A percentile compares a stretch with the other conserved stretches of the same genome.
Evolutionary conservation across 2,888 invertebrate genomes (phyloP).

Genomic region (Glaucopsyche alexis): DNA sequence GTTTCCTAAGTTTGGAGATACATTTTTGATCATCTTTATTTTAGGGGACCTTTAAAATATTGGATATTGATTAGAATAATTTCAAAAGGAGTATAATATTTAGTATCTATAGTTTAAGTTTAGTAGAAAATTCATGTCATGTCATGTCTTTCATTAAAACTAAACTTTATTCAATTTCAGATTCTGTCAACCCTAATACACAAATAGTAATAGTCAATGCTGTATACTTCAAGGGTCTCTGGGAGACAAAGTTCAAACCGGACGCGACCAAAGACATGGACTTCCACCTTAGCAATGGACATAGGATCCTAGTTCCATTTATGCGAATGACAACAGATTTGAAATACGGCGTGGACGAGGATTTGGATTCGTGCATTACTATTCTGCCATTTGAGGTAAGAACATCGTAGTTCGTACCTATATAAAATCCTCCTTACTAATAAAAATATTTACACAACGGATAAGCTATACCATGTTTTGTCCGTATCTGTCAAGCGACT

Average conservation of each 20-base stretch:
- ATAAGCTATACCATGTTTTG: too few relatives aligned
- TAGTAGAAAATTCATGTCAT: too few relatives aligned
- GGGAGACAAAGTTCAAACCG: constrained; percentile 82
- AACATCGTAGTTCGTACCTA: too few relatives aligned
- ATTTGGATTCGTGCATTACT: constrained; percentile 79
- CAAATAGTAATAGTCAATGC: constrained; percentile 84
- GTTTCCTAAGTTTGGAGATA: too few relatives aligned
- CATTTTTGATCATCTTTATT: too few relatives aligned
- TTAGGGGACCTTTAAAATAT: too few relatives aligned
- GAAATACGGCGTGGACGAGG: constrained; percentile 72
- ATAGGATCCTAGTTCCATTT: constrained; percentile 71
- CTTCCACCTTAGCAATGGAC: constrained; percentile 75
- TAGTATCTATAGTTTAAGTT: too few relatives aligned
- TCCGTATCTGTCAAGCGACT: too few relatives aligned
- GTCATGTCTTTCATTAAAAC: neutral
- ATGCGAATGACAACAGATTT: constrained; percentile 82
- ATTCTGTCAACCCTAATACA: constrained; percentile 70
- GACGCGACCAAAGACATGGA: constrained; percentile 70
- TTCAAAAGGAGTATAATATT: too few relatives aligned
- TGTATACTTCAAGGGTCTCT: constrained; percentile 86
- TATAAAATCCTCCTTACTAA: neutral
- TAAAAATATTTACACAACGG: neutral
- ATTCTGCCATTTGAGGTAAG: constrained; percentile 83
- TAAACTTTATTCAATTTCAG: constrained; percentile 52
- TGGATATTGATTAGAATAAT: too few relatives aligned